phyloP scores from a whole-genome alignment of 1,140 invertebrate genomes.

The Phocides pigmalion region DNA sequence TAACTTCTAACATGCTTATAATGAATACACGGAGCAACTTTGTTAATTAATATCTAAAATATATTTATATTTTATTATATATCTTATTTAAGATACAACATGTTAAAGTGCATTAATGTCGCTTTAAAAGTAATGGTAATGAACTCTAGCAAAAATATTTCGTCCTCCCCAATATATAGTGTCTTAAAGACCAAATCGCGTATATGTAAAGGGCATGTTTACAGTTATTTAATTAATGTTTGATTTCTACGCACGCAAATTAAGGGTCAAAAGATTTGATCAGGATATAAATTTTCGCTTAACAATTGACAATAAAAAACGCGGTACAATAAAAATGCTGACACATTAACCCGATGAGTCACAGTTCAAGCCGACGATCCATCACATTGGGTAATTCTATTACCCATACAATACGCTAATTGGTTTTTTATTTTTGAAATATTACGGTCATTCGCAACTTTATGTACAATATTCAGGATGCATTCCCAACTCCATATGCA shows the following conservation, averaged over 20 bases:
- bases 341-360: constrained; percentile 28
- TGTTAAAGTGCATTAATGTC: no score
- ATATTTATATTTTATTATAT: no score
- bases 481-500: not conserved
- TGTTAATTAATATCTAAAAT: no score
- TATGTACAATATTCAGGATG: no score
- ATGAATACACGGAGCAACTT: no score
- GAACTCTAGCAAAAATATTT: not conserved
- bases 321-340: constrained; percentile 23
- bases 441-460: not conserved
- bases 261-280: constrained; percentile 15
- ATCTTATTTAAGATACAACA: no score
- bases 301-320: constrained; percentile 22
- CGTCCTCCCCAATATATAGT: constrained; percentile 9
- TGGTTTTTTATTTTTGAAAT: constrained; percentile 17
- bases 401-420: constrained; percentile 10
- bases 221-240: constrained; percentile 14
- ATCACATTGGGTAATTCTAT: constrained; percentile 21
- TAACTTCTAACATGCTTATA: no score
- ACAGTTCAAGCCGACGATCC: constrained; percentile 18
- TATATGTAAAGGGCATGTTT: constrained; percentile 15
- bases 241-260: constrained; percentile 15
- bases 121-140: not conserved
- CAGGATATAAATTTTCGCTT: constrained; percentile 27
- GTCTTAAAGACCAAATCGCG: constrained; percentile 5